These are phyloP conservation scores for Pontoporia blainvillei DNA, from an alignment of 2,113 vertebrate genomes.

Conservation along the genomic window DNA sequence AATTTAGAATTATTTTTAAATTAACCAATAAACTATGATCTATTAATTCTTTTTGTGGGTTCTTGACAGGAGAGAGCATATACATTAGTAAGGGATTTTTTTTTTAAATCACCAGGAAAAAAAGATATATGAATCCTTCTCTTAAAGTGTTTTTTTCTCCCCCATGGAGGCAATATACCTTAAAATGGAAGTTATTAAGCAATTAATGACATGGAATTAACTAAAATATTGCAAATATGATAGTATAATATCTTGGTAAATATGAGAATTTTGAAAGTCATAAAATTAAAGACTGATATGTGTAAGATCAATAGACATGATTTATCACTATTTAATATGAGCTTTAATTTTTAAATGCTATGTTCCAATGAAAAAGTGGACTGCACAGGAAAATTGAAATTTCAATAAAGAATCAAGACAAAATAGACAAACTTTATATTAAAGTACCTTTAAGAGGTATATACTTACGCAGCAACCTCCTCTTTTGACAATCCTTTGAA, in stretches of 20 bases:
- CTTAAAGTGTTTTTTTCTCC: conserved; percentile 18
- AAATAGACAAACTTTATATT: conserved; percentile 81
- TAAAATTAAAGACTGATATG: conserved; percentile 76
- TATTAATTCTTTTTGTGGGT: not conserved
- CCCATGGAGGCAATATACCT: not conserved
- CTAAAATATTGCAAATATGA: conserved; percentile 62
- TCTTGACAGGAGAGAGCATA: not conserved
- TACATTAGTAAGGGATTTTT: not conserved
- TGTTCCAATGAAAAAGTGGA: conserved; percentile 73
- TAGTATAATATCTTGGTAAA: conserved; percentile 74
- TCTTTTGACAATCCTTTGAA: conserved; percentile 87
- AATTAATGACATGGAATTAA: conserved; percentile 72
- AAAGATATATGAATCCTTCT: not conserved
- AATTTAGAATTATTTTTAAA: conserved; percentile 11
- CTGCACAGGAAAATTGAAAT: conserved; percentile 78
- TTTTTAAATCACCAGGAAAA: conserved; percentile 9
- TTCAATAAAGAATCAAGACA: conserved; percentile 80
- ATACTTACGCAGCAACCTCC: conserved; percentile 85
- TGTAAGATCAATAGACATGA: conserved; percentile 78
- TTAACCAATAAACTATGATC: not conserved
- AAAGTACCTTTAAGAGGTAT: conserved; percentile 76
- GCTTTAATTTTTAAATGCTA: conserved; percentile 85
- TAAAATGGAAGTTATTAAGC: conserved; percentile 60
- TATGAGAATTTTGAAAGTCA: conserved; percentile 74
- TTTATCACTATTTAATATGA: conserved; percentile 83